Conservation (phyloP, 2,797 vertebrate species). For the Sebastiscus albofasciatus region DNA sequence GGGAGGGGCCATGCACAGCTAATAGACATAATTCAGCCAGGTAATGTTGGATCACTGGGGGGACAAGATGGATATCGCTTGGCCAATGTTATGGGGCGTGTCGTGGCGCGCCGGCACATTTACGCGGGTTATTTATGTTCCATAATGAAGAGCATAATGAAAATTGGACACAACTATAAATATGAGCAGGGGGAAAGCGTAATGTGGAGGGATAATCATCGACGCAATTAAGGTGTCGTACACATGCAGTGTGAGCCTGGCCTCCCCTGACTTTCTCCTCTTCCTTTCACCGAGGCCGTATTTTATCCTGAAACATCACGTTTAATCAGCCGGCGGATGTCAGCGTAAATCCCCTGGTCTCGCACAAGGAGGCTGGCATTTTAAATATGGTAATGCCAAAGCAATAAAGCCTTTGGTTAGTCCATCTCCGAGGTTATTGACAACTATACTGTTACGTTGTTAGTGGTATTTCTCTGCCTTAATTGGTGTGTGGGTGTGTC, state of each 20-base stretch:
- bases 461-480: slow-evolving; percentile 43
- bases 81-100: slow-evolving; percentile 81
- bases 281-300: slow-evolving; percentile 62
- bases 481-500: slow-evolving; percentile 26
- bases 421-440: slow-evolving; percentile 60
- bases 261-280: slow-evolving; percentile 63
- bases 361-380: slow-evolving; percentile 58
- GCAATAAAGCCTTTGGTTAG: slow-evolving; percentile 63
- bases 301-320: slow-evolving; percentile 71
- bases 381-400: slow-evolving; percentile 73
- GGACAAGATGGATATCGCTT: slow-evolving; percentile 83
- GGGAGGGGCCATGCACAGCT: slow-evolving; percentile 73
- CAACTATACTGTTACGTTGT: slow-evolving; percentile 42
- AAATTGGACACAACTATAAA: slow-evolving; percentile 89
- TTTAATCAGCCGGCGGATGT: slow-evolving; percentile 68
- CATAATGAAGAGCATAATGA: slow-evolving; percentile 88
- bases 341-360: slow-evolving; percentile 65
- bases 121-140: slow-evolving; percentile 86
- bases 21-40: slow-evolving; percentile 85
- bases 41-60: slow-evolving; percentile 81
- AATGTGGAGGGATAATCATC: slow-evolving; percentile 82
- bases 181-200: slow-evolving; percentile 77
- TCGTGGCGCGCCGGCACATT: slow-evolving; percentile 78
- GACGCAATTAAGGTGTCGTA: slow-evolving; percentile 83
- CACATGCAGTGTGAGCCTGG: slow-evolving; percentile 71